Percentiles rank a stretch among this genome's conserved stretches.
These are phyloP conservation scores for Danio jaintianensis DNA, from an alignment of 2,797 vertebrate genomes.

Conservation along the genomic window DNA sequence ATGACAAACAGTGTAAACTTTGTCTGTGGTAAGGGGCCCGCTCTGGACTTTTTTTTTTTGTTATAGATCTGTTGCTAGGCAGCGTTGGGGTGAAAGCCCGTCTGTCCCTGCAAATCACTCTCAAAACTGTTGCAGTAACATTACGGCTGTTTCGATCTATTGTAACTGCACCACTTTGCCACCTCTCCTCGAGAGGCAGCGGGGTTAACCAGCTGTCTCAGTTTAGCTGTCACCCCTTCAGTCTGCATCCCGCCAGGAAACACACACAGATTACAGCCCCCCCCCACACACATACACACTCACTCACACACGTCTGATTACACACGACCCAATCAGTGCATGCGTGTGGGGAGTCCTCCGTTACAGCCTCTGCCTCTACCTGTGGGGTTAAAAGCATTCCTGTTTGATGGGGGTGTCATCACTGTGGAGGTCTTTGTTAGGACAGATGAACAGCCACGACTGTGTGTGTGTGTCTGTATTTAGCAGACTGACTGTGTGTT, in stretches of 20 bases:
- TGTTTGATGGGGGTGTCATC: conserved; percentile 58
- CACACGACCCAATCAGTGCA: conserved; percentile 60
- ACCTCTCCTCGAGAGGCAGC: conserved; percentile 42
- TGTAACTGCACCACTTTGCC: conserved; percentile 55
- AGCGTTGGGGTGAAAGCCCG: conserved; percentile 20
- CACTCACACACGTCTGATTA: conserved; percentile 55
- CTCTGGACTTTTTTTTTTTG: background rate
- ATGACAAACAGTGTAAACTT: conserved; percentile 11
- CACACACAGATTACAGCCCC: conserved; percentile 53
- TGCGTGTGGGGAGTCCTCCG: conserved; percentile 60
- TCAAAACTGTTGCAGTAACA: conserved; percentile 47
- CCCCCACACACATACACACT: conserved; percentile 24
- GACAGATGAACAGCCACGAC: conserved; percentile 49
- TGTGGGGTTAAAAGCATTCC: conserved; percentile 61
- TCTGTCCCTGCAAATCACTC: conserved; percentile 36
- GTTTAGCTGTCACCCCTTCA: conserved; percentile 44
- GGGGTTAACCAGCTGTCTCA: conserved; percentile 57
- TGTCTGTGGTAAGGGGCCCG: background rate
- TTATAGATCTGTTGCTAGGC: conserved; percentile 51
- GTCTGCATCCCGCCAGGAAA: conserved; percentile 42
- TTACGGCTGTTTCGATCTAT: conserved; percentile 46
- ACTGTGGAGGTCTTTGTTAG: conserved; percentile 48
- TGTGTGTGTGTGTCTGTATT: conserved; percentile 7
- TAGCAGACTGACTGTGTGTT: conserved; percentile 3
- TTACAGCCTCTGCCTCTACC: conserved; percentile 52